A percentile compares a stretch with the other conserved stretches of the same genome.
Conservation (phyloP, 1,140 invertebrate genomes). For the Euglossa dilemma region DNA sequence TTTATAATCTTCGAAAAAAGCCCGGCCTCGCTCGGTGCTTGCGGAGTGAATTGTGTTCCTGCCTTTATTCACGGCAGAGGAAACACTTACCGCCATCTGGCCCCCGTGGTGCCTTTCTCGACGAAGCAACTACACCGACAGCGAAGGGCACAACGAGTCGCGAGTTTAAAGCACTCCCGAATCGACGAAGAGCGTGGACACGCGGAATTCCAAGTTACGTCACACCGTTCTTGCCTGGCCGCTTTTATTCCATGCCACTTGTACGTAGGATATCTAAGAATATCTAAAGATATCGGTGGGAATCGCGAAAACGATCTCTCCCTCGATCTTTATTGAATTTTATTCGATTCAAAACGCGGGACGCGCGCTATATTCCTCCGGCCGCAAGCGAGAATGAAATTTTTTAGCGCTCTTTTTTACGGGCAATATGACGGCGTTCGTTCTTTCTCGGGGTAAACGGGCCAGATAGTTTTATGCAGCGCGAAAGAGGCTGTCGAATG, state of each 20-base stretch:
- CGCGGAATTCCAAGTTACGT: neutral
- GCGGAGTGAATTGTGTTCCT: neutral
- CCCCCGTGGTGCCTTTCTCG: constrained; percentile 1
- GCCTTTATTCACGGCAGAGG: constrained; percentile 27
- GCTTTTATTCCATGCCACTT: neutral
- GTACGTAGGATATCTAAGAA: neutral
- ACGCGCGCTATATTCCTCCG: neutral
- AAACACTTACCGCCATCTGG: constrained; percentile 31
- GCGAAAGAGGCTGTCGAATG: neutral
- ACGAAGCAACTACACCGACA: neutral
- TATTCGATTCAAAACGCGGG: constrained; percentile 7
- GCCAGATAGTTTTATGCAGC: neutral
- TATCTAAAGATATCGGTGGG: neutral
- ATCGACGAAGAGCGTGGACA: constrained; percentile 9
- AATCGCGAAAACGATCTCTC: neutral
- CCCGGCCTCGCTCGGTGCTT: neutral
- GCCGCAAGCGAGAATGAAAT: neutral
- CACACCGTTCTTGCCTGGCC: neutral
- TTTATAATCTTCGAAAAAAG: constrained; percentile 27
- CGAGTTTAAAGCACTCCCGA: neutral
- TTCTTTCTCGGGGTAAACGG: neutral
- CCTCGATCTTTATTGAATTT: constrained; percentile 1
- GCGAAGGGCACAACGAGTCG: neutral
- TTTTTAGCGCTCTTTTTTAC: neutral
- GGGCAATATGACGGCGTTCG: neutral